phyloP scores from a whole-genome alignment of 2,888 invertebrate genomes.

The Nyleta sp. region DNA sequence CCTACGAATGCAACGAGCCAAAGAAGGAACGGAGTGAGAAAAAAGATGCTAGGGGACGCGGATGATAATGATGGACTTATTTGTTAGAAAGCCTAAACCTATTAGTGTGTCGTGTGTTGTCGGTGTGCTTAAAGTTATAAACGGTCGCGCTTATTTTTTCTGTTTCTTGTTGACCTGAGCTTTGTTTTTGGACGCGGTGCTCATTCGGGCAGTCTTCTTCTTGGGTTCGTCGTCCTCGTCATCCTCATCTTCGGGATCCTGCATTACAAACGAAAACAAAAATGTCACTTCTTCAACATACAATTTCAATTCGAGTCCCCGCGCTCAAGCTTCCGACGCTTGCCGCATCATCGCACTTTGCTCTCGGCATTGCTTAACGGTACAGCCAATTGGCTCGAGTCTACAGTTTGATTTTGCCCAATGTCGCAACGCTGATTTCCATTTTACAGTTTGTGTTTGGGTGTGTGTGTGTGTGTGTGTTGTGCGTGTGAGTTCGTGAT shows the following conservation, averaged over 20 bases:
- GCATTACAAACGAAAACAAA: conserved; percentile 76
- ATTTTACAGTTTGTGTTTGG: no score
- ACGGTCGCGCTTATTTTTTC: conserved; percentile 77
- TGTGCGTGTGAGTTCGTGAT: no score
- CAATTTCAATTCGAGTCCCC: conserved; percentile 19
- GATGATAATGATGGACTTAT: conserved; percentile 80
- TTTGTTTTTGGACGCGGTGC: conserved; percentile 89
- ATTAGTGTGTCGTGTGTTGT: conserved; percentile 73
- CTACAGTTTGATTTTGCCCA: no score
- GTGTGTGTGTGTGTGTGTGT: no score
- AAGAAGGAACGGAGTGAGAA: no score
- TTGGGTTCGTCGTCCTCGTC: conserved; percentile 91
- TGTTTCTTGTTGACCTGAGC: conserved; percentile 82
- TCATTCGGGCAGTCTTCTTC: conserved; percentile 91
- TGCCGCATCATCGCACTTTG: no score
- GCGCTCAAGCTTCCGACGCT: no score
- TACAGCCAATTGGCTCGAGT: no score
- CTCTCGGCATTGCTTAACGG: no score
- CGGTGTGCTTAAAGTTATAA: conserved; percentile 68
- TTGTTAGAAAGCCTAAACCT: conserved; percentile 78
- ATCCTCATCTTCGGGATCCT: conserved; percentile 87
- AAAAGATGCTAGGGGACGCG: no score
- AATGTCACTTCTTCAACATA: conserved; percentile 61
- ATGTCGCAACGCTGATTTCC: no score
- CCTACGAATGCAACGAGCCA: no score